These are phyloP conservation scores for Pelagia noctiluca DNA, from an alignment of 30 jellyfish, hydroid and myxozoan species.

Conservation along the genomic window DNA sequence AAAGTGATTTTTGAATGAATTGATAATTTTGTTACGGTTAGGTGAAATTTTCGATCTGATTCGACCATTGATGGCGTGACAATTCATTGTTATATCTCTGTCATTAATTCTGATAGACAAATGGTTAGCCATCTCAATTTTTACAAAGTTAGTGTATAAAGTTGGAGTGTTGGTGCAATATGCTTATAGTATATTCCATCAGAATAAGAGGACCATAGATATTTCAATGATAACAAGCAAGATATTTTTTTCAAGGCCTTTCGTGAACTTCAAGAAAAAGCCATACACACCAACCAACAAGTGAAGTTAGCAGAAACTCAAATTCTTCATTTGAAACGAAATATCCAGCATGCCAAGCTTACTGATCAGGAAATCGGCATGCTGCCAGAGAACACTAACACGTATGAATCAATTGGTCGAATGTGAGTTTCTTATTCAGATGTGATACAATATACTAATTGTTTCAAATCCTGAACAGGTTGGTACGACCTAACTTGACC, in stretches of 20 bases:
- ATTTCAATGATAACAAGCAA: no score
- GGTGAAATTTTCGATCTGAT: no score
- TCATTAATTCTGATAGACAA: background rate
- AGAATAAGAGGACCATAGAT: background rate
- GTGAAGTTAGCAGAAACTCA: constrained; percentile 97
- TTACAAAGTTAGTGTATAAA: background rate
- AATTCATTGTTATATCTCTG: background rate
- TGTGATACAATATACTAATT: background rate
- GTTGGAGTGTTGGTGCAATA: background rate
- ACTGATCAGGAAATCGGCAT: constrained; percentile 82
- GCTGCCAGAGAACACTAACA: constrained; percentile 70
- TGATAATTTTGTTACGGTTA: no score
- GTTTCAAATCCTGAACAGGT: background rate
- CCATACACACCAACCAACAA: constrained; percentile 83
- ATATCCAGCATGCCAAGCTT: constrained; percentile 87
- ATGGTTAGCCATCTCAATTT: background rate
- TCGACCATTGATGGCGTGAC: no score
- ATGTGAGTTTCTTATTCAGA: constrained; percentile 63
- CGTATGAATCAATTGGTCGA: constrained; percentile 93
- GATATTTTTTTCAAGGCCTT: constrained; percentile 76
- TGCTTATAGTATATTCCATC: background rate
- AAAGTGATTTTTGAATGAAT: no score
- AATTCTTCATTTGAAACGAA: constrained; percentile 72
- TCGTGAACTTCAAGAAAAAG: constrained; percentile 90
- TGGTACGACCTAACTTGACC: background rate